Percentiles rank a stretch among this genome's conserved stretches.
Evolutionary conservation across 2,888 invertebrate genomes (phyloP).

Genomic region (Scaptomyza cyrtandrae): DNA sequence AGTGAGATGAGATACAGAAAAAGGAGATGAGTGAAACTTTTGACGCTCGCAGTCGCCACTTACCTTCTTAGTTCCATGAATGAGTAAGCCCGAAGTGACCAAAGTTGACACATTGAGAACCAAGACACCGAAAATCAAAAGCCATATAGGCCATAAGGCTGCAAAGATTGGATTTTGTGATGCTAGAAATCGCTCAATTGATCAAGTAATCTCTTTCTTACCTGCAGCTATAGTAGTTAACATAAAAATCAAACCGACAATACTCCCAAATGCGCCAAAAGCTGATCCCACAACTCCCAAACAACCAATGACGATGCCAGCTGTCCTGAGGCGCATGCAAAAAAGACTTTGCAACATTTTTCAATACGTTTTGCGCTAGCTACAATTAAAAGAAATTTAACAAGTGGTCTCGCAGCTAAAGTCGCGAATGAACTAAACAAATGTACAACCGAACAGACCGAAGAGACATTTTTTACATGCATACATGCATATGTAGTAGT

Average conservation of each 20-base stretch:
- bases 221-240: neutral
- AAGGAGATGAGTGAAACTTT: neutral
- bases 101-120: neutral
- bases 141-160: neutral
- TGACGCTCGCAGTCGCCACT: too few relatives aligned
- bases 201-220: neutral
- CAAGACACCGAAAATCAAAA: too few relatives aligned
- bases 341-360: neutral
- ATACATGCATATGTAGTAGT: too few relatives aligned
- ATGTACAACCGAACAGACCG: too few relatives aligned
- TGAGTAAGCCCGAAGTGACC: neutral
- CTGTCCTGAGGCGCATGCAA: neutral
- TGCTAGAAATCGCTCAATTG: neutral
- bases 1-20: neutral
- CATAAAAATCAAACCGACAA: neutral
- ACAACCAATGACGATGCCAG: neutral
- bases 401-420: neutral
- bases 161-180: neutral
- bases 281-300: neutral
- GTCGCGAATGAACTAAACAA: neutral
- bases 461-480: too few relatives aligned
- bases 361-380: neutral
- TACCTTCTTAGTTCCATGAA: too few relatives aligned
- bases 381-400: neutral
- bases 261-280: neutral